These are phyloP conservation scores for Propithecus coquereli DNA, from an alignment of 2,113 vertebrate genomes.

Conservation along the genomic window DNA sequence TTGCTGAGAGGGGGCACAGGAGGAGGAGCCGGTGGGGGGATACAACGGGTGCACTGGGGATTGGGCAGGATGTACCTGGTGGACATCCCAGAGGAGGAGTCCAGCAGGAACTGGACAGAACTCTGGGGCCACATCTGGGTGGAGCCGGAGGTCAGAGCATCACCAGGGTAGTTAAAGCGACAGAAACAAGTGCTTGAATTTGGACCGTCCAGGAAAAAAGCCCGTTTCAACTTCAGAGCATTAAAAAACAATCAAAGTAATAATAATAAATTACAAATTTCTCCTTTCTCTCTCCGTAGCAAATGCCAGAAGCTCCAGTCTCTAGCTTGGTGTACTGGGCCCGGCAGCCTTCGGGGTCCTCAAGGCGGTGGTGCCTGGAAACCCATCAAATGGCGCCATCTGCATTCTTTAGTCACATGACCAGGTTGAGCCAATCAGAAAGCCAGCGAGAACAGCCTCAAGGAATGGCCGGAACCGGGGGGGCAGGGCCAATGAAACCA, in stretches of 20 bases:
- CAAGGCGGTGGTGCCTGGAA: neutral
- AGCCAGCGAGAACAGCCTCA: neutral
- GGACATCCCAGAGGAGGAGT: neutral
- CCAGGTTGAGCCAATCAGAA: neutral
- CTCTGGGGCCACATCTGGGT: neutral
- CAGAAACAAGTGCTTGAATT: neutral
- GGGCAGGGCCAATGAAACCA: neutral
- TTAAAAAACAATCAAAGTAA: neutral
- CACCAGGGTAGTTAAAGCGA: neutral
- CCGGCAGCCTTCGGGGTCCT: neutral
- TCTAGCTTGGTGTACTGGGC: neutral
- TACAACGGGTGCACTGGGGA: neutral
- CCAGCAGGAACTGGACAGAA: neutral
- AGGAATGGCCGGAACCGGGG: neutral
- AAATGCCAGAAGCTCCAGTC: neutral
- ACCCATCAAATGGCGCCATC: fast-evolving
- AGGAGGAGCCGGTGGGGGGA: too few species aligned
- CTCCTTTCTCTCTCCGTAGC: neutral
- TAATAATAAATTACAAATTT: neutral
- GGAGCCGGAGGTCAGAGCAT: neutral
- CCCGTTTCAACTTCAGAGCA: neutral
- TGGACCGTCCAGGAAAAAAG: neutral
- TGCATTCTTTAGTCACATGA: neutral
- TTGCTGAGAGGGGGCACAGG: too few species aligned
- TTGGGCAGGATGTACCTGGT: neutral